phyloP scores from a whole-genome alignment of 2,113 vertebrate species.

The Mionectes macconnelli region DNA sequence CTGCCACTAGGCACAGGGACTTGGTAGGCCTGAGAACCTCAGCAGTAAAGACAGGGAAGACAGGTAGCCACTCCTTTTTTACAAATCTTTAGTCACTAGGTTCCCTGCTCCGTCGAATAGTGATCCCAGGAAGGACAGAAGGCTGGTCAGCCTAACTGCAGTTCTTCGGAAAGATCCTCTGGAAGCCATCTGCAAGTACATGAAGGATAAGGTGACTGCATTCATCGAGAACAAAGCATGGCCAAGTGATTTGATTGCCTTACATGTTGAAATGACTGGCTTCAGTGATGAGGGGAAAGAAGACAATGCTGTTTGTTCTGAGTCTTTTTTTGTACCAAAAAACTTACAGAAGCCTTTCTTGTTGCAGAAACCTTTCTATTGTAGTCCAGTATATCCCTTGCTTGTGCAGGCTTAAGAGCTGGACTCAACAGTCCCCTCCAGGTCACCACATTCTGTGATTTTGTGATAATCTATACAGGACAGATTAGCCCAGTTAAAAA shows the following conservation, averaged over 20 bases:
- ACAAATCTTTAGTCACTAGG: neutral
- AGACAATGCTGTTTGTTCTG: neutral
- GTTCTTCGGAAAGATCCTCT: neutral
- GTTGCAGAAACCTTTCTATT: neutral
- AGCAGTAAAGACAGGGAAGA: neutral
- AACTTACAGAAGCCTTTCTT: neutral
- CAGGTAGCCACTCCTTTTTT: neutral
- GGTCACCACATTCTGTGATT: neutral
- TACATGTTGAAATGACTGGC: neutral
- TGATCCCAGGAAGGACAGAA: neutral
- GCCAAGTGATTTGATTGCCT: neutral
- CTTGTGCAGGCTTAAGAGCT: neutral
- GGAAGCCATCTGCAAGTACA: neutral
- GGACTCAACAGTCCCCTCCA: neutral
- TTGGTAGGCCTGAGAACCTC: neutral
- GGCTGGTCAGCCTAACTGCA: neutral
- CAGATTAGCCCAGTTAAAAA: neutral
- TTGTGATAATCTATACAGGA: neutral
- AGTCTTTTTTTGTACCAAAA: neutral
- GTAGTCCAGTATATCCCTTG: neutral
- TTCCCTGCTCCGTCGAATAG: neutral
- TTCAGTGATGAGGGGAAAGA: neutral
- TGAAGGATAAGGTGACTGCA: neutral
- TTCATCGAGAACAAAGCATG: neutral
- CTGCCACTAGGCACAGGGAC: neutral